Conservation (phyloP, 2,888 invertebrate genomes). For the Rotaria socialis region DNA sequence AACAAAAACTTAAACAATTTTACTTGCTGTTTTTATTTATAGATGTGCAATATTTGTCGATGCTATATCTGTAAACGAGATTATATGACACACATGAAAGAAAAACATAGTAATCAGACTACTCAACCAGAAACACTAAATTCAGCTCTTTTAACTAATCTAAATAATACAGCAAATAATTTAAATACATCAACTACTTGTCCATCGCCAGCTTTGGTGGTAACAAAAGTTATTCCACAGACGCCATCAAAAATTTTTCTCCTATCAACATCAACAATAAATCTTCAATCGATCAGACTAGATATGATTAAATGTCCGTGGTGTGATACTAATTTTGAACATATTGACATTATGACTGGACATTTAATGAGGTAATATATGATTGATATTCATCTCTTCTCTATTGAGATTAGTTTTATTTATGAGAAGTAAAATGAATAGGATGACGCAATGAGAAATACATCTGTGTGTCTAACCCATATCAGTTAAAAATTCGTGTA, state of each 20-base stretch:
- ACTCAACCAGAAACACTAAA: not conserved
- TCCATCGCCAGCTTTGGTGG: not conserved
- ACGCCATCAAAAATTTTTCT: not conserved
- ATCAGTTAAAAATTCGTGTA: no score
- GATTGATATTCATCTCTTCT: no score
- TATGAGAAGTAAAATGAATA: no score
- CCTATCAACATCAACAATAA: not conserved
- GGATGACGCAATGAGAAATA: no score
- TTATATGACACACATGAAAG: not conserved
- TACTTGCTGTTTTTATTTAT: not conserved
- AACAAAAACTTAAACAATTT: no score
- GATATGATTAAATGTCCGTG: conserved; percentile 16
- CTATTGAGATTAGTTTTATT: no score
- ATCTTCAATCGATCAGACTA: not conserved
- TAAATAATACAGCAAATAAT: not conserved
- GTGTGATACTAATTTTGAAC: not conserved
- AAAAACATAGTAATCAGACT: not conserved
- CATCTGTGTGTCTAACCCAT: no score
- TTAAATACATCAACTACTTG: not conserved
- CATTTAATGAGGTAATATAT: conserved; percentile 2
- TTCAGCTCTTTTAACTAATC: not conserved
- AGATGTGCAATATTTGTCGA: conserved; percentile 7
- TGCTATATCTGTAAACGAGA: not conserved
- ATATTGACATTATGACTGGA: not conserved
- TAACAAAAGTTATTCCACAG: not conserved